Evolutionary conservation across 2,888 invertebrate genomes (phyloP).

Genomic region (Trissolcus japonicus): DNA sequence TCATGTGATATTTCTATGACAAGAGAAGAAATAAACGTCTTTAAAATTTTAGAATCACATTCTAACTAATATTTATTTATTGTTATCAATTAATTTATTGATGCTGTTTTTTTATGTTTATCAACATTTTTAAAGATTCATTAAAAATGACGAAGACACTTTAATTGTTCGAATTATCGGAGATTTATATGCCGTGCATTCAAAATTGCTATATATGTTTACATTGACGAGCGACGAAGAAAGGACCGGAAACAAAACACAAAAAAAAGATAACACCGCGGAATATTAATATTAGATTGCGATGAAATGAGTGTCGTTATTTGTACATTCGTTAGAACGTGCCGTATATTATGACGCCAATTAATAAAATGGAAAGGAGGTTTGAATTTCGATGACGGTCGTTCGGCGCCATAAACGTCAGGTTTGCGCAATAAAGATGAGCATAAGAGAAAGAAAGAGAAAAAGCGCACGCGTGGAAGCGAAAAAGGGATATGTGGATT

Average conservation of each 20-base stretch:
- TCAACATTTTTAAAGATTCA: slow-evolving; percentile 21
- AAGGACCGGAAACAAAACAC: slow-evolving; percentile 16
- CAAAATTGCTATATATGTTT: slow-evolving; percentile 41
- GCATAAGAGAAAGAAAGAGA: slow-evolving; percentile 39
- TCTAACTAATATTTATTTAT: not conserved
- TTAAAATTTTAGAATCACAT: no score
- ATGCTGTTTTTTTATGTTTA: slow-evolving; percentile 1
- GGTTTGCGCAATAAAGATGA: slow-evolving; percentile 68
- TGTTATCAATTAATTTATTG: not conserved
- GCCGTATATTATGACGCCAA: slow-evolving; percentile 64
- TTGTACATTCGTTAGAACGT: slow-evolving; percentile 56
- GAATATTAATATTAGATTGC: slow-evolving; percentile 55
- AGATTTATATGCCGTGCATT: slow-evolving; percentile 48
- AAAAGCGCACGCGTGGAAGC: slow-evolving; percentile 5
- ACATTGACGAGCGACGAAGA: slow-evolving; percentile 41
- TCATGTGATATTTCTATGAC: no score
- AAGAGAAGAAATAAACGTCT: no score
- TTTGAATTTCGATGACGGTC: slow-evolving; percentile 64
- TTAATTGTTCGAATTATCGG: slow-evolving; percentile 40
- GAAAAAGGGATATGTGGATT: slow-evolving; percentile 11
- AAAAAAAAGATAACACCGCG: slow-evolving; percentile 23
- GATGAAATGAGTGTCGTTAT: slow-evolving; percentile 55
- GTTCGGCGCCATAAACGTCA: slow-evolving; percentile 72
- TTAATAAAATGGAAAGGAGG: slow-evolving; percentile 69
- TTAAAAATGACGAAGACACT: slow-evolving; percentile 26